These are phyloP conservation scores for Troilus luridus DNA, from an alignment of 2,888 invertebrate genomes.

Conservation along the genomic window DNA sequence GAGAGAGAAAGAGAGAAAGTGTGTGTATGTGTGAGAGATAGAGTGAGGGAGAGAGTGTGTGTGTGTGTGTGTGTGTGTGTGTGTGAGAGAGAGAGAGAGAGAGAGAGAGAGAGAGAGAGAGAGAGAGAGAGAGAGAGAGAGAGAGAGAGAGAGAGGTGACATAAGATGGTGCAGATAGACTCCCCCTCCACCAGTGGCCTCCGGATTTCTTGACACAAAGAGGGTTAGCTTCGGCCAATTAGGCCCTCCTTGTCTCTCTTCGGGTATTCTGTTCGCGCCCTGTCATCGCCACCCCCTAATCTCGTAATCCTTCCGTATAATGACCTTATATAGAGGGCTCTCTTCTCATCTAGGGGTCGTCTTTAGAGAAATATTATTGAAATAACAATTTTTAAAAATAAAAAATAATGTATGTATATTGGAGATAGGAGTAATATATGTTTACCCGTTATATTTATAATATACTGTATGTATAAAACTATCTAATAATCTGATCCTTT, in stretches of 20 bases:
- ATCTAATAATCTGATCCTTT: too few relatives aligned
- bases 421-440: too few relatives aligned
- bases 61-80: too few relatives aligned
- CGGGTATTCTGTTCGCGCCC: neutral
- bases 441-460: too few relatives aligned
- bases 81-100: too few relatives aligned
- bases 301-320: neutral
- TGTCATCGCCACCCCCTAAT: conserved; percentile 10
- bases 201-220: conserved; percentile 53
- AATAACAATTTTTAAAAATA: neutral
- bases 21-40: too few relatives aligned
- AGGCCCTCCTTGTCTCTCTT: conserved; percentile 41
- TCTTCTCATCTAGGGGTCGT: neutral
- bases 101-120: too few relatives aligned
- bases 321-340: neutral
- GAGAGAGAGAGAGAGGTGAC: neutral
- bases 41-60: too few relatives aligned
- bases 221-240: conserved; percentile 56
- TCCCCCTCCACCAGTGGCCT: neutral
- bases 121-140: too few relatives aligned
- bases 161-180: neutral
- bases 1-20: neutral
- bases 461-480: too few relatives aligned
- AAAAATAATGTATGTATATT: too few relatives aligned
- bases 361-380: neutral